Base-by-base conservation (phyloP, 2,797 vertebrate species). In the Periparus ater region DNA sequence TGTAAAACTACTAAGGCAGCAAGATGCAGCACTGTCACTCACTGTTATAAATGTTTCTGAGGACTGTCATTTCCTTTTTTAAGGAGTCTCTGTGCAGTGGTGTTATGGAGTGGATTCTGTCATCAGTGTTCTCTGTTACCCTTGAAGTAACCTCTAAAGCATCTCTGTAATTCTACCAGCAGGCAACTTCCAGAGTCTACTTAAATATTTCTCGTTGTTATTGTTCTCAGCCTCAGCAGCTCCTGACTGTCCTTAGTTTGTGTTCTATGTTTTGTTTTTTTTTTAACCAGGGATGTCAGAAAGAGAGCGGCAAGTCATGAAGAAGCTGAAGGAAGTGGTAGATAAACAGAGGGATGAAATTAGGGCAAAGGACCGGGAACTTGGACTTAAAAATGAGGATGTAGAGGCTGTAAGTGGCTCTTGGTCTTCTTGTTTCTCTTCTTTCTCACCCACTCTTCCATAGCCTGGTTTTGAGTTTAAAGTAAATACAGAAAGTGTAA, bases 331-430 rank as follows among this genome's bases (percentile, higher is more conserved):
- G 92, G 98, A 98, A 95, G 98, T 98, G 84, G 98, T 99, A 54
- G 98, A 99, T 96, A 99, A 99, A 83, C 99, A 99, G 96, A 98
- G 98, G 25, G 98, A 99, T 72, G 98, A 99, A 97, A 98, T 99
- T 97, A 98, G 98, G 11, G 98, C 98, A 32, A 99, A 98, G 97
- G 99, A 99, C 93, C 96, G 98, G 22, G 98, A 99, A 95, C 98
- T 99, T 0, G 97, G 97, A 4, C 98, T 98, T 63, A 99, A 98
- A 96, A 99, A 98, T 3, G 98, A 99, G 89, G 99, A 99, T 30
- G 96, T 99, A 1, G 99, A 99, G 88, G 99, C 99, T 29, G 99
- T 99, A 88, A 98, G 98, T 98, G 83, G 17, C 38, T 84, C 51
- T 68, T 44, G 38, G 21, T 22, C 25, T 51, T 84, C 48, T 58